Evolutionary conservation across 2,113 vertebrate species (phyloP).

Genomic region (Pycnonotus jocosus): DNA sequence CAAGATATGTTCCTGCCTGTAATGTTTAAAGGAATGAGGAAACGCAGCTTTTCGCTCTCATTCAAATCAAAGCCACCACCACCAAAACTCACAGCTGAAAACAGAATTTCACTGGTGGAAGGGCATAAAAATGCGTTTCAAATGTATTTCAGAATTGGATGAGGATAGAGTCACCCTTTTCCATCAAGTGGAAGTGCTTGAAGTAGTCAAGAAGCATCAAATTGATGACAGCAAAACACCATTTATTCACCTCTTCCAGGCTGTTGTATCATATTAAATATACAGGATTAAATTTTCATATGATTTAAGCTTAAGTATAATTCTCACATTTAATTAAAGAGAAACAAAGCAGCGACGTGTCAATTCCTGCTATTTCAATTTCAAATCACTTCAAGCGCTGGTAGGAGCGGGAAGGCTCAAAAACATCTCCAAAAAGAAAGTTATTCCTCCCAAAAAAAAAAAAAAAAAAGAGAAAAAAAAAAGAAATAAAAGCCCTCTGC

Average conservation of each 20-base stretch:
- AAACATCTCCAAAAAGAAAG: not conserved
- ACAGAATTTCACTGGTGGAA: not conserved
- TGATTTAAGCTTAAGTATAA: not conserved
- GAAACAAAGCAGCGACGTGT: not conserved
- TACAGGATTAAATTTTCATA: not conserved
- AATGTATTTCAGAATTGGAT: not conserved
- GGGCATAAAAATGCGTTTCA: not conserved
- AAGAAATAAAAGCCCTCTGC: not conserved
- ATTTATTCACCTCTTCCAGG: not conserved
- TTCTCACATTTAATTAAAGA: conserved; percentile 15
- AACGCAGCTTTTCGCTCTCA: accelerated
- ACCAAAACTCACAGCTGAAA: not conserved
- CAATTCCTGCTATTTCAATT: not conserved
- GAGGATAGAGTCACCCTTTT: not conserved
- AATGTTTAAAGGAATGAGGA: not conserved
- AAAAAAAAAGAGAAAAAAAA: no score
- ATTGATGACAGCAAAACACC: not conserved
- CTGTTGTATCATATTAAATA: not conserved
- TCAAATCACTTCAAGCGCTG: not conserved
- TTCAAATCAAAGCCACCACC: not conserved
- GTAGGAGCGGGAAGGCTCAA: not conserved
- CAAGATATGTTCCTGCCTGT: not conserved
- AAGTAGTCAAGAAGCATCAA: not conserved
- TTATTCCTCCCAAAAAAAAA: not conserved
- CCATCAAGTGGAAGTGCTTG: not conserved